These are phyloP conservation scores for Sisyra terminalis DNA, from an alignment of 2,888 invertebrate genomes.

Conservation along the genomic window DNA sequence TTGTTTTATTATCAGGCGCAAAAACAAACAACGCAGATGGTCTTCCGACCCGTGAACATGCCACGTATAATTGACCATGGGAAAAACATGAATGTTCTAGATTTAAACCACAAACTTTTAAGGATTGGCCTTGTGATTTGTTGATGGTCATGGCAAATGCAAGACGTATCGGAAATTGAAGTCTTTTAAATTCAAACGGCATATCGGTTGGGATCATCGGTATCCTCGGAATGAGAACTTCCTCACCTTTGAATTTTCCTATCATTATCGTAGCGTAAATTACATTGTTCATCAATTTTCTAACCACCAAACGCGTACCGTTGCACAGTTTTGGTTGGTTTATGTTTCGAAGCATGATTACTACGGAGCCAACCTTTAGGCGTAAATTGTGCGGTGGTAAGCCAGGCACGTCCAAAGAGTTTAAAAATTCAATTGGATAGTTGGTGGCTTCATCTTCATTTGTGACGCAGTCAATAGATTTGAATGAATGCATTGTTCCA, in stretches of 20 bases:
- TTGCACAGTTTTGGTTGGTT: slow-evolving; percentile 18
- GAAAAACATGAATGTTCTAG: slow-evolving; percentile 18
- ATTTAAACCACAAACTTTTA: slow-evolving; percentile 18
- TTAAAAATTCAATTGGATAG: slow-evolving; percentile 19
- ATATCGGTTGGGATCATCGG: slow-evolving; percentile 17
- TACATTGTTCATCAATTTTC: slow-evolving; percentile 9
- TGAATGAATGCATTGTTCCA: slow-evolving; percentile 14
- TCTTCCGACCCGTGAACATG: slow-evolving; percentile 14
- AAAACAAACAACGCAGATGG: slow-evolving; percentile 10
- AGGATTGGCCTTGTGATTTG: slow-evolving; percentile 21
- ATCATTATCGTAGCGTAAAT: slow-evolving; percentile 10
- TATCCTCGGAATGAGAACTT: slow-evolving; percentile 16
- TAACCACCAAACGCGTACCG: slow-evolving; percentile 13
- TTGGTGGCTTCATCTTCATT: slow-evolving; percentile 15
- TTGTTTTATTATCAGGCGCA: slow-evolving; percentile 9
- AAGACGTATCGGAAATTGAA: slow-evolving; percentile 17
- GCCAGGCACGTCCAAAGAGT: slow-evolving; percentile 16
- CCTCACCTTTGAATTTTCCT: slow-evolving; percentile 8
- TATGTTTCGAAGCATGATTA: slow-evolving; percentile 19
- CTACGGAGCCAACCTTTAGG: slow-evolving; percentile 17
- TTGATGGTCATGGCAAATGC: slow-evolving; percentile 20
- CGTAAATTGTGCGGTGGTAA: slow-evolving; percentile 15
- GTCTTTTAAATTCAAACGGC: slow-evolving; percentile 14
- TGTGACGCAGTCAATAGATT: slow-evolving; percentile 15
- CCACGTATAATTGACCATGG: slow-evolving; percentile 20